Evolutionary conservation across 2,888 invertebrate genomes (phyloP), one percentile per base, ranked within the genome.

Genomic region (Teleiodes luculella): DNA sequence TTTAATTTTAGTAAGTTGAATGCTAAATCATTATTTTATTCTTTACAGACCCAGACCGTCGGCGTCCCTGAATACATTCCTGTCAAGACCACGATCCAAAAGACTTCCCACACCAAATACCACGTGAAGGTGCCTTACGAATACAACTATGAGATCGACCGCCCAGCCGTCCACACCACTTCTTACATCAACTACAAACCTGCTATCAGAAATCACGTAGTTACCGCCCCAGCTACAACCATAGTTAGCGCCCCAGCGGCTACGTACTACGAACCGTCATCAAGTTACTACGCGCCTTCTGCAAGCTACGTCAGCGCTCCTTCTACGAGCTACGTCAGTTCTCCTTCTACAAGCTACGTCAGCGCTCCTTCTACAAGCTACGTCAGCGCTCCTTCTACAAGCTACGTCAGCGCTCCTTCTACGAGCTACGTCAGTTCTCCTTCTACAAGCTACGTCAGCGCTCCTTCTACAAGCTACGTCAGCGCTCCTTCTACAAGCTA

Each of bases 41-140:
- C 2, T 35, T 35, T 28, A 13, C 49, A 49, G 49, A 49, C 49
- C 10, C 20, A 49, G n/a, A 36, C 49, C 6, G 28, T 49, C 13
- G 49, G 49, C 7, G 28, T 35, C 1, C 36, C 49, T 6, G 36
- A 49, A 11, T 49, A 49, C 49, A 24, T 49, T 10, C 49, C 49
- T 8, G 49, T 36, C 13, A 49, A 49, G 36, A 49, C 49, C 16
- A 49, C 49, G 7, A 28, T 49, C 36, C 36, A 36, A 3, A 49
- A 36, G 24, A 49, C 49, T 7, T 30, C 10, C 3, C 36, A 36
- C n/a, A 36, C 18, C n/a, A 49, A 24, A 49, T 49, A 37, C 20
- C 24, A 30, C 30, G 36, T 49, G 31, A 49, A 49, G 8, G 49
- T 49, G 3, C 49, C 49, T 20, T 35, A 35, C 8, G 49, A 49